Percentiles rank a stretch among this genome's conserved stretches.
Evolutionary conservation across 2,797 vertebrate species (phyloP).

Genomic region (Galago senegalensis): DNA sequence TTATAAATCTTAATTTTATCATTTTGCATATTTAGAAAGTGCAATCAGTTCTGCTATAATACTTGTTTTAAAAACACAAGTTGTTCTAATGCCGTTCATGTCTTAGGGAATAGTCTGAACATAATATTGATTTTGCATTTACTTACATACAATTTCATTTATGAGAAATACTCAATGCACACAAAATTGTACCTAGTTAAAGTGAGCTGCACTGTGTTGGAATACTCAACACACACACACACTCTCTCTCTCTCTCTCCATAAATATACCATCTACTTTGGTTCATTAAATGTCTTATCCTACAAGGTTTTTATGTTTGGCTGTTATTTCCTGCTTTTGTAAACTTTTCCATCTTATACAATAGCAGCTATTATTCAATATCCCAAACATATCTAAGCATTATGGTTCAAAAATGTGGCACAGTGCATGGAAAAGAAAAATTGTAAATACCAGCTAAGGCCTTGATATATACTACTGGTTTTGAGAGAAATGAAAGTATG

Average conservation of each 20-base stretch:
- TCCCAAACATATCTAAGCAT: background rate
- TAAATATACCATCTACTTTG: background rate
- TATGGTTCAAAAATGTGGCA: background rate
- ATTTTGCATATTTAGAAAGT: slow-evolving; percentile 2
- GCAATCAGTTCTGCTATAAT: background rate
- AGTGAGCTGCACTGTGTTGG: background rate
- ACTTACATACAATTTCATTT: background rate
- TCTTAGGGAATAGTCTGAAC: background rate
- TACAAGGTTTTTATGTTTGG: background rate
- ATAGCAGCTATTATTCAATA: background rate
- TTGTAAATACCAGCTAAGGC: background rate
- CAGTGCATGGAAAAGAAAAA: background rate
- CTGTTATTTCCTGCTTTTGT: background rate
- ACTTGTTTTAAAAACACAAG: background rate
- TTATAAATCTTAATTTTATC: background rate
- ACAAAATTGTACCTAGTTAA: background rate
- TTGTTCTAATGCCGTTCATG: background rate
- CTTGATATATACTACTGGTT: background rate
- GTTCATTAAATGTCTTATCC: background rate
- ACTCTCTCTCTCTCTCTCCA: background rate
- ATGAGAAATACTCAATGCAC: background rate
- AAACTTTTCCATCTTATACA: slow-evolving; percentile 4
- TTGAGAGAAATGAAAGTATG: background rate
- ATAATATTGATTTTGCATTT: background rate
- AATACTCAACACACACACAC: background rate